Evolutionary conservation across 2,113 vertebrate genomes (phyloP).

Genomic region (Coptodon bakossiorum): DNA sequence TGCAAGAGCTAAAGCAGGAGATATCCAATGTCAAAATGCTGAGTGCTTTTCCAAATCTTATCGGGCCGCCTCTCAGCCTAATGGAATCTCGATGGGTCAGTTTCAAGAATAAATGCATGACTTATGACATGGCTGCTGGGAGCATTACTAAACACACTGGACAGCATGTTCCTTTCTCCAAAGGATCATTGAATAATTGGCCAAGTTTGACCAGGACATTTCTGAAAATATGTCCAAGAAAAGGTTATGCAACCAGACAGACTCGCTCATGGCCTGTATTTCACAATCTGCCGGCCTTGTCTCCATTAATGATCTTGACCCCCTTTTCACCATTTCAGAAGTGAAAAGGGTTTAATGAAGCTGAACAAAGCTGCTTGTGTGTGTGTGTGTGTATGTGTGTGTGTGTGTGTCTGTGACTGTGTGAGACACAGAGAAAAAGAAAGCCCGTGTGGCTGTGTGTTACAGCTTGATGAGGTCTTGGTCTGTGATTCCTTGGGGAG

Average conservation of each 20-base stretch:
- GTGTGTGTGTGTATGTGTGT: neutral
- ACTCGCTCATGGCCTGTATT: constrained; percentile 47
- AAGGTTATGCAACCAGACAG: constrained; percentile 59
- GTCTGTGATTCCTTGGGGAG: constrained; percentile 66
- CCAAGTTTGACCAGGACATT: constrained; percentile 52
- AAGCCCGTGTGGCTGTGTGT: constrained; percentile 50
- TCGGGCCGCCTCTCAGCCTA: constrained; percentile 36
- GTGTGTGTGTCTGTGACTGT: constrained; percentile 31
- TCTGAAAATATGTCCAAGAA: constrained; percentile 52
- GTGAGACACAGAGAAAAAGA: constrained; percentile 14
- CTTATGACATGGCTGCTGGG: constrained; percentile 51
- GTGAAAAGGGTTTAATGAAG: constrained; percentile 60
- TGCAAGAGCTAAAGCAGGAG: constrained; percentile 9
- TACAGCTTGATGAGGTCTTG: constrained; percentile 69
- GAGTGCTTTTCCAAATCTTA: constrained; percentile 56
- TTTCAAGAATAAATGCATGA: constrained; percentile 52
- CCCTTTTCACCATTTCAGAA: constrained; percentile 47
- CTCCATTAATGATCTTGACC: constrained; percentile 63
- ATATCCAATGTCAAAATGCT: constrained; percentile 43
- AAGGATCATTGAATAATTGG: constrained; percentile 62
- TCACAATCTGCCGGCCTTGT: constrained; percentile 55
- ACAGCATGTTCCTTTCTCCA: constrained; percentile 51
- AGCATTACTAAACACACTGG: constrained; percentile 53
- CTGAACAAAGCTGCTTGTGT: constrained; percentile 55
- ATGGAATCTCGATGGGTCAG: constrained; percentile 60